These are phyloP conservation scores for Lerista edwardsae DNA, from an alignment of 2,797 vertebrate genomes.

Conservation along the genomic window DNA sequence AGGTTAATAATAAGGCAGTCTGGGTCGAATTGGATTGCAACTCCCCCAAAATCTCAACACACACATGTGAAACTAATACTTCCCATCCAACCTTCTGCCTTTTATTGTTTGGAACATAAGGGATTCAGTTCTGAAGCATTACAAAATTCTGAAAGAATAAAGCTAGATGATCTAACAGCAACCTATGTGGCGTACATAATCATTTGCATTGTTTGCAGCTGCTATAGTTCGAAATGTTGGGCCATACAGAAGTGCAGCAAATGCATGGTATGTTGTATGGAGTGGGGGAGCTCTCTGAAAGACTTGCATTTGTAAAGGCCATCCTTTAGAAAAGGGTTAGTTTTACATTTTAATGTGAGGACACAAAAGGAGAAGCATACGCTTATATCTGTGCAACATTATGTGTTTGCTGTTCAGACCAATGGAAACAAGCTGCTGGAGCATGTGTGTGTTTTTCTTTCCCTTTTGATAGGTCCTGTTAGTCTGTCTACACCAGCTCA, in stretches of 20 bases:
- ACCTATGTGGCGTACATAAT: conserved; percentile 39
- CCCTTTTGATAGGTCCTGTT: conserved; percentile 86
- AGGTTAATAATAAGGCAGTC: not conserved
- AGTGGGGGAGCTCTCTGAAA: not conserved
- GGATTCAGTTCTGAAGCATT: conserved; percentile 23
- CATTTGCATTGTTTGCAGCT: conserved; percentile 51
- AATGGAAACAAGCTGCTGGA: conserved; percentile 39
- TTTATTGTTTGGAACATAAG: not conserved
- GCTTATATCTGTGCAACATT: not conserved
- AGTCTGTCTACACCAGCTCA: conserved; percentile 92
- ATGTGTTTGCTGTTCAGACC: conserved; percentile 9
- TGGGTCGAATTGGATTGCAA: conserved; percentile 6
- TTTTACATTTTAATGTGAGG: not conserved
- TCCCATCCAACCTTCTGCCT: not conserved
- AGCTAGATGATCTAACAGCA: conserved; percentile 14
- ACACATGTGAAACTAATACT: conserved; percentile 35
- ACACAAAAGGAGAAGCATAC: conserved; percentile 30
- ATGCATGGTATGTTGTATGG: conserved; percentile 64
- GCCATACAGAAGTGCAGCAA: conserved; percentile 50
- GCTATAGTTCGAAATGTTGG: conserved; percentile 32
- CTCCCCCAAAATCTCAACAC: conserved; percentile 1
- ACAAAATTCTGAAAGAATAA: conserved; percentile 18
- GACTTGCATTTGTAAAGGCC: conserved; percentile 38
- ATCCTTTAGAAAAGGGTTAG: not conserved
- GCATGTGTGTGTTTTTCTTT: conserved; percentile 37